Evolutionary conservation across 1,140 invertebrate genomes (phyloP).

Genomic region (Idris sp.): DNA sequence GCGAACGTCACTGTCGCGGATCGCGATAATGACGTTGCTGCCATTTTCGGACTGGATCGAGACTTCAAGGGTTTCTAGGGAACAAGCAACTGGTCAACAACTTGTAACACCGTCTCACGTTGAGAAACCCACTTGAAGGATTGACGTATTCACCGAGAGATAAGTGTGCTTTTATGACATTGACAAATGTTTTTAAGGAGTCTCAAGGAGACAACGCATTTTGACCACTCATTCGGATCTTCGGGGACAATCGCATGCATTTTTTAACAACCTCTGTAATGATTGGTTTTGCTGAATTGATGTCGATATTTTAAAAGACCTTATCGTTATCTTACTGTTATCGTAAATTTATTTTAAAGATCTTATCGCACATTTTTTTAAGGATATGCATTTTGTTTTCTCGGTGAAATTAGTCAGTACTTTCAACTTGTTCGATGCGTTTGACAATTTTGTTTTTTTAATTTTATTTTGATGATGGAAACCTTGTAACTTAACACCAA

Average conservation of each 20-base stretch:
- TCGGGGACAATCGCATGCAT: constrained; percentile 22
- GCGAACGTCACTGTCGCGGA: constrained; percentile 31
- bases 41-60: constrained; percentile 44
- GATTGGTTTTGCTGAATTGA: no score
- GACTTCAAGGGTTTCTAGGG: constrained; percentile 50
- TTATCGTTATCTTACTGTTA: no score
- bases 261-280: no score
- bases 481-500: no score
- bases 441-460: no score
- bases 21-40: constrained; percentile 45
- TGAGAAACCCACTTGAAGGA: constrained; percentile 31
- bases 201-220: constrained; percentile 30
- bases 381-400: no score
- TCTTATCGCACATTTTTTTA: no score
- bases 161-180: constrained; percentile 44
- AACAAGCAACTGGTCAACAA: constrained; percentile 29
- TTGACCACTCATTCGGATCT: constrained; percentile 16
- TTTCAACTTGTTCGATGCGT: no score
- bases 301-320: no score
- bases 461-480: no score
- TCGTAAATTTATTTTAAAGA: no score
- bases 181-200: constrained; percentile 27
- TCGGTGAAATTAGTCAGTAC: no score
- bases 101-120: constrained; percentile 13
- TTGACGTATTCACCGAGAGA: constrained; percentile 48